These are phyloP conservation scores for Diplosoma virens DNA, from an alignment of 23 tunicate genomes.

Conservation along the genomic window DNA sequence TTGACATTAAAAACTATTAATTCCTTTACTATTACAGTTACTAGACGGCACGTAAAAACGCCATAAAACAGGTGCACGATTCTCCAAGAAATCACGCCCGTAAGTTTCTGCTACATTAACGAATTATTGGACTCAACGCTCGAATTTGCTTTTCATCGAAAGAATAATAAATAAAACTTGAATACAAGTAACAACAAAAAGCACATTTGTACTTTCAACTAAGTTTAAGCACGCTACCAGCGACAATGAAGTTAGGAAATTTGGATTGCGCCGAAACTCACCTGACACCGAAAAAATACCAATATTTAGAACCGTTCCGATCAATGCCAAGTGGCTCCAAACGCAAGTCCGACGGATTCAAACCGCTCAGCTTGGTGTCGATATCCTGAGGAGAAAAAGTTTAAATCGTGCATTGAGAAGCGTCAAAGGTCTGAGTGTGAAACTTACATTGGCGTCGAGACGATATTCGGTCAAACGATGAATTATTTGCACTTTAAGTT, in stretches of 20 bases:
- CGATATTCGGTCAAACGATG: constrained; percentile 90
- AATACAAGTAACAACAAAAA: not conserved
- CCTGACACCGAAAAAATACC: constrained; percentile 97
- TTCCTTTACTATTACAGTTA: too few relatives aligned
- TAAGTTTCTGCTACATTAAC: too few relatives aligned
- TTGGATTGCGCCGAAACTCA: not conserved
- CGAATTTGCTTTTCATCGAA: too few relatives aligned
- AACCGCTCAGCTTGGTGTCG: constrained; percentile 51
- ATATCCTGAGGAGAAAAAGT: constrained; percentile 55
- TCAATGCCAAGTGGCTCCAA: constrained; percentile 86
- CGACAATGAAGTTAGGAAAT: not conserved
- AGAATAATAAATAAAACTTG: not conserved
- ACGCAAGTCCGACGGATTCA: constrained; percentile 85
- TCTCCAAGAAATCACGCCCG: too few relatives aligned
- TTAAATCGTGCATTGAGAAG: not conserved
- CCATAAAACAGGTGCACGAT: too few relatives aligned
- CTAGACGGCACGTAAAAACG: too few relatives aligned
- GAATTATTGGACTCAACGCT: too few relatives aligned
- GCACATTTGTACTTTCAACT: not conserved
- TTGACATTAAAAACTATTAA: too few relatives aligned
- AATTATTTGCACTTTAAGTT: constrained; percentile 80
- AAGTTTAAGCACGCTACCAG: not conserved
- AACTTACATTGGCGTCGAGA: constrained; percentile 71
- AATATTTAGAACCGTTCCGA: constrained; percentile 64
- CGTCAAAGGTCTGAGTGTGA: not conserved